These are phyloP conservation scores for Ancistrus triradiatus DNA, from an alignment of 2,113 vertebrate species.

Conservation along the genomic window DNA sequence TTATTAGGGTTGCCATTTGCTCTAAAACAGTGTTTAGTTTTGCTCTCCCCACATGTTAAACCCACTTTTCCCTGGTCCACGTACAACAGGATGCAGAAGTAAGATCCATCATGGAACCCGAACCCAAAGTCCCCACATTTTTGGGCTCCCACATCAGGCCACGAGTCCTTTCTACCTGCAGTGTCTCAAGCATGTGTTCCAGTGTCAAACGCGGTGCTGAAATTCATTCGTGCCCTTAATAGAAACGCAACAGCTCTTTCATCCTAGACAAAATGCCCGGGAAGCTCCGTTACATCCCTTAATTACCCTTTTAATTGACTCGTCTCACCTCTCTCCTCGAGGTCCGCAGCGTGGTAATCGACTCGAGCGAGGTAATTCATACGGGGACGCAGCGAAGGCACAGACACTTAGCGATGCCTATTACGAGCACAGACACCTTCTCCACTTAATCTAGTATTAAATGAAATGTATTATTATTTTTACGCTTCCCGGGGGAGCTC, in stretches of 20 bases:
- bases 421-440: constrained; percentile 60
- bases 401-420: constrained; percentile 59
- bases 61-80: too few relatives aligned
- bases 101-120: too few relatives aligned
- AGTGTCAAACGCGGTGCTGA: too few relatives aligned
- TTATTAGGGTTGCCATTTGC: too few relatives aligned
- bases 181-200: too few relatives aligned
- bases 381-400: constrained; percentile 53
- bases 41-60: too few relatives aligned
- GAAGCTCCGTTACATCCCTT: constrained; percentile 54
- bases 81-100: too few relatives aligned
- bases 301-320: constrained; percentile 64
- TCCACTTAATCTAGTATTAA: constrained; percentile 66
- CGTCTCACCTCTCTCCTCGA: constrained; percentile 55
- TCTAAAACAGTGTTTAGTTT: too few relatives aligned
- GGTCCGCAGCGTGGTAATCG: constrained; percentile 52
- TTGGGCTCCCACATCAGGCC: too few relatives aligned
- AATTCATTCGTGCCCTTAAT: neutral
- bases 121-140: too few relatives aligned
- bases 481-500: constrained; percentile 50
- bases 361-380: constrained; percentile 58
- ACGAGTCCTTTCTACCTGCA: too few relatives aligned
- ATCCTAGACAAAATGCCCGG: constrained; percentile 17
- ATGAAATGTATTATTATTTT: constrained; percentile 62
- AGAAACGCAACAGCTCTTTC: neutral